Conservation (phyloP, 2,888 invertebrate species). For the Lucinisca nassula region DNA sequence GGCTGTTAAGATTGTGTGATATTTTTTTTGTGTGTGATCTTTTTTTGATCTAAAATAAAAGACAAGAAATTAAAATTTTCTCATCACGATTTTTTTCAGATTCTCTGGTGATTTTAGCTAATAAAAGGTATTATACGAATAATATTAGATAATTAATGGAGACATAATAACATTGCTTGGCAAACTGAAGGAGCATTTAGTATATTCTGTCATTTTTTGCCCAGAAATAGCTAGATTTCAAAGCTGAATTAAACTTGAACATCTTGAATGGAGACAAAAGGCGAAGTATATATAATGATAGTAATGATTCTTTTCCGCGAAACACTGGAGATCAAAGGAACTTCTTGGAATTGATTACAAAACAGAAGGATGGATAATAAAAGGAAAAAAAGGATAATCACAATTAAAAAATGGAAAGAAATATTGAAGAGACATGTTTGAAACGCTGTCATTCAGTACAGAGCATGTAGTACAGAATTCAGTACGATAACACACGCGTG, state of each 20-base stretch:
- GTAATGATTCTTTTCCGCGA: background rate
- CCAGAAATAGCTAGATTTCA: background rate
- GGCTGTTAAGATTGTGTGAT: background rate
- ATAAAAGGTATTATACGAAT: background rate
- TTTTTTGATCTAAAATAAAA: background rate
- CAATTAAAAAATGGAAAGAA: too few relatives aligned
- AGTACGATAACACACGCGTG: too few relatives aligned
- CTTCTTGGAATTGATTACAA: background rate
- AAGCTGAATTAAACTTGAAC: background rate
- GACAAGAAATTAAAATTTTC: background rate
- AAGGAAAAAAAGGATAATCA: background rate
- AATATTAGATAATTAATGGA: background rate
- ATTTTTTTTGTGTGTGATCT: background rate
- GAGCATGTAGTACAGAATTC: too few relatives aligned
- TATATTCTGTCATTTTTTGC: background rate
- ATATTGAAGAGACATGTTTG: too few relatives aligned
- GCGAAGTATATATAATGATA: background rate
- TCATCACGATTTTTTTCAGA: background rate
- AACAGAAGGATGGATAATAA: background rate
- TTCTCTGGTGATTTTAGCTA: background rate
- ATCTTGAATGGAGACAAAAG: background rate
- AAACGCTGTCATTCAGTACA: too few relatives aligned
- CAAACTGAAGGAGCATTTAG: background rate
- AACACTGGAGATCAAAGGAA: background rate
- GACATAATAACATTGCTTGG: background rate